phyloP scores from a whole-genome alignment of 1,140 invertebrate species.

The Drosophila grimshawi region DNA sequence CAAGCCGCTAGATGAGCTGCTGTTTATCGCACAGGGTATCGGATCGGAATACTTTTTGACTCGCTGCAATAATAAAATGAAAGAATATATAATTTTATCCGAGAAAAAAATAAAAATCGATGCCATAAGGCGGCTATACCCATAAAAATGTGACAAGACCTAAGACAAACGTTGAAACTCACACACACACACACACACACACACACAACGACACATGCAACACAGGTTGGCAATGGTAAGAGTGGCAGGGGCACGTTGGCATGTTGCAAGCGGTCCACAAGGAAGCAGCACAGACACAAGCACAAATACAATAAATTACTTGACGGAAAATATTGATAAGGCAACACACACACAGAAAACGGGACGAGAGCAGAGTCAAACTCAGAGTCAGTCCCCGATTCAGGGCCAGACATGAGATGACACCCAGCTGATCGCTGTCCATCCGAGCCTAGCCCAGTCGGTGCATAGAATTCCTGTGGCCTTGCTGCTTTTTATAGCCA shows the following conservation, averaged over 20 bases:
- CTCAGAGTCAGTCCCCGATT: too few species aligned
- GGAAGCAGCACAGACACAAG: constrained; percentile 41
- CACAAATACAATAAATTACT: constrained; percentile 80
- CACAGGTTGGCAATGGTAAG: constrained; percentile 14
- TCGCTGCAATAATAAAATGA: constrained; percentile 68
- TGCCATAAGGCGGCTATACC: constrained; percentile 64
- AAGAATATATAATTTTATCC: constrained; percentile 78
- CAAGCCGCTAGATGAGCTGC: constrained; percentile 34
- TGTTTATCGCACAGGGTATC: constrained; percentile 24
- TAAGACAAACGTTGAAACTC: constrained; percentile 67
- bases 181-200: constrained; percentile 24
- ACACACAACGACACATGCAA: constrained; percentile 53
- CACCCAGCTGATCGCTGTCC: constrained; percentile 59
- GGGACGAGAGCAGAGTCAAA: constrained; percentile 5
- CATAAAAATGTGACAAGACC: constrained; percentile 80
- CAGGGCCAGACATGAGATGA: constrained; percentile 44
- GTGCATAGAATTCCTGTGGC: constrained; percentile 27
- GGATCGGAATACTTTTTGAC: constrained; percentile 4
- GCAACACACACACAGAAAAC: constrained; percentile 41
- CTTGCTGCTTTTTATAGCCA: constrained; percentile 65
- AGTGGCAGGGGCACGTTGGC: constrained; percentile 7
- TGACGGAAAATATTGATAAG: constrained; percentile 84
- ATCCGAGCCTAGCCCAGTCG: constrained; percentile 35
- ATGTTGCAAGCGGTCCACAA: constrained; percentile 37
- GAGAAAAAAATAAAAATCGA: constrained; percentile 75